These are phyloP conservation scores for Clusia tigrina DNA, from an alignment of 2,888 invertebrate genomes.

Conservation along the genomic window DNA sequence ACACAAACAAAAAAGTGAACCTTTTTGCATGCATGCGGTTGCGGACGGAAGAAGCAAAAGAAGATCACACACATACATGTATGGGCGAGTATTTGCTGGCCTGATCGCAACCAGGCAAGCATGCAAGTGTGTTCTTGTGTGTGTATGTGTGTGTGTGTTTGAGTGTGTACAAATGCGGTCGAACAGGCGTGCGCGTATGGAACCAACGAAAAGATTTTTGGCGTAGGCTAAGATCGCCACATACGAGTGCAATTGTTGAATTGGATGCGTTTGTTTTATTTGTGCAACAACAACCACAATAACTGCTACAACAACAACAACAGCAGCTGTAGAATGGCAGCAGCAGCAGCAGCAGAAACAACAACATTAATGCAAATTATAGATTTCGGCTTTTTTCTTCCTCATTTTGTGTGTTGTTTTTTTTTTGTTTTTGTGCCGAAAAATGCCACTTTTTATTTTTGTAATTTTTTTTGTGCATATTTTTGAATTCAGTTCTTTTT, in stretches of 20 bases:
- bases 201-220: too few species aligned
- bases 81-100: too few species aligned
- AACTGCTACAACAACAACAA: slow-evolving; percentile 5
- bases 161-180: slow-evolving; percentile 11
- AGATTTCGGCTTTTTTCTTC: slow-evolving; percentile 25
- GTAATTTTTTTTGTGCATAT: not conserved
- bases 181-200: too few species aligned
- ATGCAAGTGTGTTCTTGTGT: slow-evolving; percentile 4
- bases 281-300: slow-evolving; percentile 10
- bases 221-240: slow-evolving; percentile 22
- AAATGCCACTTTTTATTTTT: slow-evolving; percentile 26
- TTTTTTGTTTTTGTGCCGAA: slow-evolving; percentile 6
- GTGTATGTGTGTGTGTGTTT: slow-evolving; percentile 14
- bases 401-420: slow-evolving; percentile 20
- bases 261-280: slow-evolving; percentile 19
- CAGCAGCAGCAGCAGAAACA: slow-evolving; percentile 23
- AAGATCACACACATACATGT: too few species aligned
- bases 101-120: too few species aligned
- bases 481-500: not conserved
- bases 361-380: slow-evolving; percentile 28
- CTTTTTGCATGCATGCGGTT: too few species aligned
- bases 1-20: too few species aligned
- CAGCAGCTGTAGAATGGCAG: slow-evolving; percentile 17
- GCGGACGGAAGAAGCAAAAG: too few species aligned
- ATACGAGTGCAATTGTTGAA: slow-evolving; percentile 1